Base-by-base conservation (phyloP, 2,113 vertebrate genomes). In the Oncorhynchus tshawytscha region DNA sequence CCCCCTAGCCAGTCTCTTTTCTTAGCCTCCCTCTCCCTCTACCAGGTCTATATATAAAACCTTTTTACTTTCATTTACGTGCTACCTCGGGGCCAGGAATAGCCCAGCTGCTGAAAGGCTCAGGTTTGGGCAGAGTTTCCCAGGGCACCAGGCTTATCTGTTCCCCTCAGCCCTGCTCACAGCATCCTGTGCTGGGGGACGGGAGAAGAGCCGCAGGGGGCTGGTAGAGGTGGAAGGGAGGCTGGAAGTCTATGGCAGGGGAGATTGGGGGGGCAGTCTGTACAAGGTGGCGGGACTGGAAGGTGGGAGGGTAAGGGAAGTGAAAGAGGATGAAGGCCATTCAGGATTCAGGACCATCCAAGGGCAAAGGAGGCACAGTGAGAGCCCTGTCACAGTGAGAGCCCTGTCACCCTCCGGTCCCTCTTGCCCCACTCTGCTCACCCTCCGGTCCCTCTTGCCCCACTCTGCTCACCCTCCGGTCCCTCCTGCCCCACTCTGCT, bases 141-240 rank as follows among this genome's bases (percentile, higher is more conserved):
- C 93, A 93, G 91, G 92, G 91, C 92, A 91, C 89, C 86, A 81
- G 89, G 82, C 92, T 94, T 94, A 94, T 94, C 93, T 93, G 77
- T 86, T 84, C 86, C 18, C 51, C 78, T 93, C 93, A 94, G 92
- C 87, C 84, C 86, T 77, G 82, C 83, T 45, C 76, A 81, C 84
- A 85, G 88, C 89, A 93, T 94, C 93, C 93, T 94, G 93, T 92
- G 89, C 91, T 80, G 82, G 82, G 82, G 86, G 85, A 81, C 77
- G 67, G 49, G n/a, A 12, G 62, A 71, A 81, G 77, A 72, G 70
- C 16, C 12, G 5, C 15, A 4, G 39, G 39, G 39, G 39, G 39
- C 25, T 16, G 67, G 39, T 48, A 24, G 64, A 60, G 73, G 54
- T 67, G 67, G 70, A 48, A n/a, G 49, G 84, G 79, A 81, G 90